phyloP scores from a whole-genome alignment of 2,888 invertebrate genomes.

The Brachycybe producta region DNA sequence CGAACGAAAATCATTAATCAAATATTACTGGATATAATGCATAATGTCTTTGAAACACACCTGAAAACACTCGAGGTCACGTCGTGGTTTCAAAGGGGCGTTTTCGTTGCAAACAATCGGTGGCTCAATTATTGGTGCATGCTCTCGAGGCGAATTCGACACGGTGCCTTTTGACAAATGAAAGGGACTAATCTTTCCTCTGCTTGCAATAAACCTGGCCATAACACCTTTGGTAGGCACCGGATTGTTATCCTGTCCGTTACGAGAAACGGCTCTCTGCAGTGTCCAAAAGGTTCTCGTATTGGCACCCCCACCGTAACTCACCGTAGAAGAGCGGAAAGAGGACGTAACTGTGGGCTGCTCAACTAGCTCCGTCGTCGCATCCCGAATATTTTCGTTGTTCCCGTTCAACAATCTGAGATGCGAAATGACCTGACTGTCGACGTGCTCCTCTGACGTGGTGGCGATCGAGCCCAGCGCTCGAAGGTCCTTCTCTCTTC shows the following conservation, averaged over 20 bases:
- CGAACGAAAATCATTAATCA: neutral
- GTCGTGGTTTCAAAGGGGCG: neutral
- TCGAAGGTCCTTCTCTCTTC: constrained; percentile 67
- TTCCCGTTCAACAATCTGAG: neutral
- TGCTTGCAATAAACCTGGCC: constrained; percentile 69
- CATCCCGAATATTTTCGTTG: neutral
- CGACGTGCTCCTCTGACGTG: constrained; percentile 43
- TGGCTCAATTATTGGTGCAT: neutral
- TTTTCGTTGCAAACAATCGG: neutral
- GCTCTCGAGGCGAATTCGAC: neutral
- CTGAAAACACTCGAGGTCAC: too few relatives aligned
- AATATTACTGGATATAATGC: neutral
- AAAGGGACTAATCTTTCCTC: constrained; percentile 47
- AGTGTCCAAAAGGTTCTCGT: neutral
- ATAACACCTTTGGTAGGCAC: constrained; percentile 54
- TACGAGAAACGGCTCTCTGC: neutral
- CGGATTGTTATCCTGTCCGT: neutral
- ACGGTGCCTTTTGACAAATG: constrained; percentile 16
- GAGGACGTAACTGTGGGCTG: neutral
- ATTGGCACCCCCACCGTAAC: neutral
- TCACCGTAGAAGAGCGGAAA: neutral
- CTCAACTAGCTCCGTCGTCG: neutral
- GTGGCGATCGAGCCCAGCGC: constrained; percentile 46
- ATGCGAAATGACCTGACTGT: constrained; percentile 32
- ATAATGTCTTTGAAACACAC: too few relatives aligned